These are phyloP conservation scores for Genyomyrus donnyi DNA, from an alignment of 2,113 vertebrate genomes.

Conservation along the genomic window DNA sequence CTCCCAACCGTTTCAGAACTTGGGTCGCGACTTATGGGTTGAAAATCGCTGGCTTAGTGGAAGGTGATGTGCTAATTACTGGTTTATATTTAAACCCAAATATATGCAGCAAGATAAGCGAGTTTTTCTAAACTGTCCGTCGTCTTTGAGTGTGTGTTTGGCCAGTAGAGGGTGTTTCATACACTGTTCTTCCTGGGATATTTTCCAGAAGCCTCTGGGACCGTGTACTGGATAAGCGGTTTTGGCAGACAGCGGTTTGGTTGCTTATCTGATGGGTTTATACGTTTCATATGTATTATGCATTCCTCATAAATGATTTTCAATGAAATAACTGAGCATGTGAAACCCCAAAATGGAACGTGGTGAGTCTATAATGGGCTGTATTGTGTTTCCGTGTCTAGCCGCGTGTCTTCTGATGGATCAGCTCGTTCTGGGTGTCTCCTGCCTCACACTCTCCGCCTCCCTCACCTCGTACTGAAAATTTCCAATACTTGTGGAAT, in stretches of 20 bases:
- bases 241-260: neutral
- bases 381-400: neutral
- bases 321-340: neutral
- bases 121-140: neutral
- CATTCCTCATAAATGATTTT: neutral
- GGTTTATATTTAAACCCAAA: neutral
- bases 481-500: neutral
- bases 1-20: too few species aligned
- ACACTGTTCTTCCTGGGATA: neutral
- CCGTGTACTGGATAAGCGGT: neutral
- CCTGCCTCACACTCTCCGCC: neutral
- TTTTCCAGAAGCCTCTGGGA: neutral
- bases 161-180: neutral
- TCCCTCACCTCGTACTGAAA: neutral
- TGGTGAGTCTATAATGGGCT: neutral
- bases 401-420: neutral
- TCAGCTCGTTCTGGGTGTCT: neutral
- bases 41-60: constrained; percentile 18
- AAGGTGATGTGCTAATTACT: neutral
- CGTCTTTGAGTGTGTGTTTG: neutral
- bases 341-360: neutral
- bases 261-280: neutral
- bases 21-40: too few species aligned
- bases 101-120: neutral
- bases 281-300: neutral